Evolutionary conservation across 2,113 vertebrate species (phyloP).

Genomic region (Oreochromis aureus): DNA sequence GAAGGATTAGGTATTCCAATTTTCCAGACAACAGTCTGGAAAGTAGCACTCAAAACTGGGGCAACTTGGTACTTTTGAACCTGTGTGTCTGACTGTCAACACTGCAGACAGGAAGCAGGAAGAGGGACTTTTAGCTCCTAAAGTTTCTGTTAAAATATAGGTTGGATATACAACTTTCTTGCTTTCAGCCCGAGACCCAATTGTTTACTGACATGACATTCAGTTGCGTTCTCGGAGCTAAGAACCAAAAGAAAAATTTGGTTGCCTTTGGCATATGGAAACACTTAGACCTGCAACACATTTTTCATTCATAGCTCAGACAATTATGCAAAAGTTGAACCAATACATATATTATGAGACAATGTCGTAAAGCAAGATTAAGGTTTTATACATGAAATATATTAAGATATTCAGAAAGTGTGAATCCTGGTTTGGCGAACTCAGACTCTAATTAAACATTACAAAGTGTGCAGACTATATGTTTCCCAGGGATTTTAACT

Average conservation of each 20-base stretch:
- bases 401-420: neutral
- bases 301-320: neutral
- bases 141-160: neutral
- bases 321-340: neutral
- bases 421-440: neutral
- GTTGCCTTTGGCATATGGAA: neutral
- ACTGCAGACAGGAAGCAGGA: neutral
- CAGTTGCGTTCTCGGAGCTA: neutral
- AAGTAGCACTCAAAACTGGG: conserved; percentile 28
- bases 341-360: neutral
- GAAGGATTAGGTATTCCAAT: conserved; percentile 6
- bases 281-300: neutral
- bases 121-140: neutral
- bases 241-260: neutral
- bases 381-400: neutral
- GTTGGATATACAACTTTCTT: neutral
- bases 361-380: neutral
- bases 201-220: neutral
- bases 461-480: neutral
- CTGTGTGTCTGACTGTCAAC: conserved; percentile 1
- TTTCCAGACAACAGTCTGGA: conserved; percentile 3
- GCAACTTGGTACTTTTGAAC: conserved; percentile 21
- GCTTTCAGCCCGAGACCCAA: neutral
- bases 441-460: neutral
- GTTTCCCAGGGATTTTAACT: neutral